Evolutionary conservation across 2,888 invertebrate genomes (phyloP), one percentile per base, ranked within the genome.

Genomic region (Pediacus dermestoides): DNA sequence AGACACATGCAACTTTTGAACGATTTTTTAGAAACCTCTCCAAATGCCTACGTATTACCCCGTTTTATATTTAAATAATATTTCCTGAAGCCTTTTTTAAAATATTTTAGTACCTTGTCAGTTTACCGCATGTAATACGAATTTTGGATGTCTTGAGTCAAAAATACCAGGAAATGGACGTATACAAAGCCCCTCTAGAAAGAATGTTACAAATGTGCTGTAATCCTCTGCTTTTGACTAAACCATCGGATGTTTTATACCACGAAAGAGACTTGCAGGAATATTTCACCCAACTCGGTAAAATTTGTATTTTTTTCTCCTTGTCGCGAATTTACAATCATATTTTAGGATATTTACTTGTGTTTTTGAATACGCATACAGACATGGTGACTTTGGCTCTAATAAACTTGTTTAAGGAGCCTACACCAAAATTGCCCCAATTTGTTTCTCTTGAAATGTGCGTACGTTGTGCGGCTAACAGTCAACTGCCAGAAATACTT

Each of bases 221-320:
- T 25, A 39, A 59, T 25, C 64, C 67, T 2, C 66, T 65, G 1
- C 35, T 61, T 11, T 39, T 70, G 13, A 58, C 53, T 7, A 61
- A 53, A 34, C 37, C 54, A 14, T 65, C 66, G 2, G 68, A 71
- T 10, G 38, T 44, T 27, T 35, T 64, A 2, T 34, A 23, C 4
- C 58, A 46, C 18, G 34, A 18, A 0, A 43, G 47, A 15, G 55
- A 59, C 9, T 32, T 70, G 26, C 50, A 62, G 15, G 61, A 64
- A 36, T 69, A 67, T 47, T 68, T 70, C 40, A 60, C 61, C 2
- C 44, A 60, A 10, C 41, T 71, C 16, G 70, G 68, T 39, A 52
- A 60, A 34, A 40, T 14, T n/a, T n/a, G n/a, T n/a, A n/a, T n/a
- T n/a, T n/a, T n/a, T n/a, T n/a, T n/a, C n/a, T n/a, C n/a, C n/a